Percentiles rank a stretch among this genome's conserved stretches.
Evolutionary conservation across 2,888 invertebrate genomes (phyloP).

Genomic region (Archips xylosteana): DNA sequence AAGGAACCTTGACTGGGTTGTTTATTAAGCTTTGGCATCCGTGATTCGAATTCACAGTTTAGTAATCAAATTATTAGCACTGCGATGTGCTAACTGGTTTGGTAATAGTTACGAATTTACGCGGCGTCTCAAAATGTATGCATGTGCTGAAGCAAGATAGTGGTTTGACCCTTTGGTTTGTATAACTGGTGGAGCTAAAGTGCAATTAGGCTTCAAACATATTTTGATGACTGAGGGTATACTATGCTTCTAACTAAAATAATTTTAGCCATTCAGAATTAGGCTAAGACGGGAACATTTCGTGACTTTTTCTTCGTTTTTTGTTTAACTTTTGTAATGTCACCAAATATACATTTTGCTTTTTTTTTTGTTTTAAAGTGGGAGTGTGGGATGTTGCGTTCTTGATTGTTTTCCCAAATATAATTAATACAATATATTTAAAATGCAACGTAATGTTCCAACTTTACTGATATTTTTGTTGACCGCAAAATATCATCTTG

Average conservation of each 20-base stretch:
- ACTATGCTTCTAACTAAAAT: no score
- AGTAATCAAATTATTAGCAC: slow-evolving; percentile 24
- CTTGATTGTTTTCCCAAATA: no score
- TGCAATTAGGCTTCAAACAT: not conserved
- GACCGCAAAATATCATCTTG: not conserved
- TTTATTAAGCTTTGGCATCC: slow-evolving; percentile 9
- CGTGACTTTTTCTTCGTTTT: no score
- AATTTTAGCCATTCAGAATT: no score
- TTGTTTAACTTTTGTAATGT: no score
- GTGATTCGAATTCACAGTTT: slow-evolving; percentile 11
- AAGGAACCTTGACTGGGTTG: slow-evolving; percentile 7
- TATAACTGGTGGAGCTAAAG: not conserved
- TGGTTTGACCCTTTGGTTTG: slow-evolving; percentile 4
- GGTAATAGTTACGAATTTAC: slow-evolving; percentile 26
- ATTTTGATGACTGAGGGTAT: no score
- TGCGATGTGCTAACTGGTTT: slow-evolving; percentile 15
- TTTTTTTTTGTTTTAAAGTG: no score
- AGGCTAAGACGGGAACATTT: no score
- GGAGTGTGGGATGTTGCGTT: no score
- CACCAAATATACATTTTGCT: no score
- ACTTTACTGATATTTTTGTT: not conserved
- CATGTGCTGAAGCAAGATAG: slow-evolving; percentile 17
- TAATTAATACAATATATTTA: no score
- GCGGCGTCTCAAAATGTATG: slow-evolving; percentile 16
- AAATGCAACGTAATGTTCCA: no score